Evolutionary conservation across 2,888 invertebrate genomes (phyloP).

Genomic region (Atrina japonica): DNA sequence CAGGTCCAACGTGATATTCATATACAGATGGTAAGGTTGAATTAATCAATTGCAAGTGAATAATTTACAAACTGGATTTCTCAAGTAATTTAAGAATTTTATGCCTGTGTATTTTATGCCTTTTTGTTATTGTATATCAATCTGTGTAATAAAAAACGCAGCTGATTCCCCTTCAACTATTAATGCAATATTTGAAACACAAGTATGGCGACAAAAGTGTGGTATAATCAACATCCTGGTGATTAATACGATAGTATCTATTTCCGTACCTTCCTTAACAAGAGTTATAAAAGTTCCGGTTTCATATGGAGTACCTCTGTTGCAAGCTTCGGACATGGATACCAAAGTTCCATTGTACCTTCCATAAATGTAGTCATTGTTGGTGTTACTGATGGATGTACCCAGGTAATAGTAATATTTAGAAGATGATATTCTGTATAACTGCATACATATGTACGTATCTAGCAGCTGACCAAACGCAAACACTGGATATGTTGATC

Average conservation of each 20-base stretch:
- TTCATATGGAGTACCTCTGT: constrained; percentile 54
- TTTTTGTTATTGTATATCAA: too few relatives aligned
- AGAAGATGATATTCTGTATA: constrained; percentile 42
- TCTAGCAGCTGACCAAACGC: constrained; percentile 41
- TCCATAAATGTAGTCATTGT: constrained; percentile 41
- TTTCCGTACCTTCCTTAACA: constrained; percentile 55
- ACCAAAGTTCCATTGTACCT: constrained; percentile 13
- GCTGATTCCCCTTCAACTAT: too few relatives aligned
- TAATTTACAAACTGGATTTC: too few relatives aligned
- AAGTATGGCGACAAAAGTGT: not conserved
- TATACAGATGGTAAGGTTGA: too few relatives aligned
- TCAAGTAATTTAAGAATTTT: too few relatives aligned
- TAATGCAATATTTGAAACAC: not conserved
- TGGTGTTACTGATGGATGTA: constrained; percentile 32
- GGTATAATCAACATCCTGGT: not conserved
- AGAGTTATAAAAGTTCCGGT: constrained; percentile 53
- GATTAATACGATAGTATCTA: not conserved
- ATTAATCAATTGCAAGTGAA: too few relatives aligned
- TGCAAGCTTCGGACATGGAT: constrained; percentile 46
- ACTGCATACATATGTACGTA: constrained; percentile 53
- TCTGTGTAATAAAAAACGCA: too few relatives aligned
- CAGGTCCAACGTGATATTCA: too few relatives aligned
- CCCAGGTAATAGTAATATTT: constrained; percentile 53
- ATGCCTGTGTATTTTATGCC: too few relatives aligned
- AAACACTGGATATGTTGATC: constrained; percentile 39